Conservation (phyloP, 2,888 invertebrate genomes). For the Hirudinaria manillensis region DNA sequence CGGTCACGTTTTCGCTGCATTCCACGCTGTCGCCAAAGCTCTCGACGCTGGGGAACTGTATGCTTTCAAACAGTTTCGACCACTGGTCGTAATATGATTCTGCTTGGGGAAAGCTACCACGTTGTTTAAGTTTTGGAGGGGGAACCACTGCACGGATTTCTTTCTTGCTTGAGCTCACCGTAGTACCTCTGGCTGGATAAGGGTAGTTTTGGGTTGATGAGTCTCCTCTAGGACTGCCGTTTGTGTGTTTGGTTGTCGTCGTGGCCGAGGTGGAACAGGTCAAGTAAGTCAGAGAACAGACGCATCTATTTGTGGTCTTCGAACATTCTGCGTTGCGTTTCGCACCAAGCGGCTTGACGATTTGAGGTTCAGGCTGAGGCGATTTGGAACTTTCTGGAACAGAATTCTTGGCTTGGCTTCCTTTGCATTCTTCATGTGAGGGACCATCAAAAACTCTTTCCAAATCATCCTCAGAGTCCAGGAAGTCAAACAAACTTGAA, state of each 20-base stretch:
- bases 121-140: neutral
- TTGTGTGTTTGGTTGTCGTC: neutral
- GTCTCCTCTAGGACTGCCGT: neutral
- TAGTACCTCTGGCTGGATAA: neutral
- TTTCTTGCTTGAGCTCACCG: neutral
- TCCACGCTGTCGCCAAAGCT: neutral
- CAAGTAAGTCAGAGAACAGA: neutral
- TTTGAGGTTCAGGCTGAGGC: neutral
- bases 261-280: neutral
- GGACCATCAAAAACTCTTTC: neutral
- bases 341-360: neutral
- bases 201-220: neutral
- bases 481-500: neutral
- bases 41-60: neutral
- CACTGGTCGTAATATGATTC: constrained; percentile 14
- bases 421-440: neutral
- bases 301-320: no score
- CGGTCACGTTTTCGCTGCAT: neutral
- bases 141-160: neutral
- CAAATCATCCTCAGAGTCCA: neutral
- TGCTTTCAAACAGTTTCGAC: constrained; percentile 21
- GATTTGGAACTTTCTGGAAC: neutral
- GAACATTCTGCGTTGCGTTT: neutral
- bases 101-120: neutral
- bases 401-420: no score